Percentiles rank a stretch among this genome's conserved stretches.
Conservation (phyloP, 2,797 vertebrate genomes). For the Kryptopterus vitreolus region DNA sequence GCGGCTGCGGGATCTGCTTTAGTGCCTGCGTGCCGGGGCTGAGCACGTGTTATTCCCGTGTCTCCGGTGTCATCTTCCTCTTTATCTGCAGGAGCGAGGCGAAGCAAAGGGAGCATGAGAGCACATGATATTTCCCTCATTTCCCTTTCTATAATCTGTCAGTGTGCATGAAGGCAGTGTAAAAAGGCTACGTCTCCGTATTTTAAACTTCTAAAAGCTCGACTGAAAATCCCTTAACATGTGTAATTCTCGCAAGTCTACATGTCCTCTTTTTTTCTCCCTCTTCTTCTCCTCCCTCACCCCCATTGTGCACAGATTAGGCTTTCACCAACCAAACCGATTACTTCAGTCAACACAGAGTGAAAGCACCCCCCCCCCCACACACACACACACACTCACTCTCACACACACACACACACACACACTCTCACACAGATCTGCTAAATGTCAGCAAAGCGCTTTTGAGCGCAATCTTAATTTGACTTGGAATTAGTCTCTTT, state of each 20-base stretch:
- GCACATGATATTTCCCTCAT: slow-evolving; percentile 31
- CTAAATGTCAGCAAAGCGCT: slow-evolving; percentile 84
- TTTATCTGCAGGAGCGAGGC: slow-evolving; percentile 44
- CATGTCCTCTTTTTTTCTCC: slow-evolving; percentile 45
- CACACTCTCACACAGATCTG: slow-evolving; percentile 70
- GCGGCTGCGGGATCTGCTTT: slow-evolving; percentile 42
- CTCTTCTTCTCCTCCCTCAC: too few species aligned
- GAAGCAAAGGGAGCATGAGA: slow-evolving; percentile 29
- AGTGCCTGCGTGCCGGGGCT: slow-evolving; percentile 28
- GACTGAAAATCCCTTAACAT: slow-evolving; percentile 64
- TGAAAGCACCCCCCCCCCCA: slow-evolving; percentile 60
- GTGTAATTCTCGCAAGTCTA: slow-evolving; percentile 65
- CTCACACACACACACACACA: slow-evolving; percentile 59
- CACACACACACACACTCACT: slow-evolving; percentile 42
- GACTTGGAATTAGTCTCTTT: slow-evolving; percentile 76
- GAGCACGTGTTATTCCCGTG: slow-evolving; percentile 49
- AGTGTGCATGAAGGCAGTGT: slow-evolving; percentile 40
- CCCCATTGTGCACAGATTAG: slow-evolving; percentile 68
- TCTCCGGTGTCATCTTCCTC: slow-evolving; percentile 33
- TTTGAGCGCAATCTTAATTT: slow-evolving; percentile 80
- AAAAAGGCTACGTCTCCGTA: slow-evolving; percentile 42
- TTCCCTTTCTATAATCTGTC: slow-evolving; percentile 35
- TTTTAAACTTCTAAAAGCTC: slow-evolving; percentile 49
- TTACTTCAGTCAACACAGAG: slow-evolving; percentile 74
- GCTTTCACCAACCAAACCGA: slow-evolving; percentile 69